Evolutionary conservation across 1,140 invertebrate genomes (phyloP).

Genomic region (Leptestheria dahalacensis): DNA sequence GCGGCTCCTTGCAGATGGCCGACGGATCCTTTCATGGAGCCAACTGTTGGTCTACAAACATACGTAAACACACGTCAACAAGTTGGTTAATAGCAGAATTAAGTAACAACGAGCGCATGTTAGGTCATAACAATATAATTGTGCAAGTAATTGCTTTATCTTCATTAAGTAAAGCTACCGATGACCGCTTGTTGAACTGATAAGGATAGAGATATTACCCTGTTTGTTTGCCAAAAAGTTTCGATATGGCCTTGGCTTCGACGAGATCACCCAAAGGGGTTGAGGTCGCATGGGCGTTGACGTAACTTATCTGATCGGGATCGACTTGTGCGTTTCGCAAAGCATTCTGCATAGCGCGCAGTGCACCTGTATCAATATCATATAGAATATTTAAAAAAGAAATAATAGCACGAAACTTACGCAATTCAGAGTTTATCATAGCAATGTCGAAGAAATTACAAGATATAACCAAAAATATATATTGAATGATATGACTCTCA

Average conservation of each 20-base stretch:
- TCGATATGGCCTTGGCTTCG: conserved; percentile 70
- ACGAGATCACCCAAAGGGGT: conserved; percentile 86
- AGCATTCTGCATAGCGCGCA: conserved; percentile 76
- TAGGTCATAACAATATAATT: too few species aligned
- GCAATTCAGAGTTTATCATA: too few species aligned
- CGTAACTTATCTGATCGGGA: conserved; percentile 51
- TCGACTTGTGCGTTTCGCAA: conserved; percentile 48
- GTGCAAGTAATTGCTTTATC: too few species aligned
- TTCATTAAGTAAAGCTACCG: conserved; percentile 13
- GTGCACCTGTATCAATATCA: conserved; percentile 79
- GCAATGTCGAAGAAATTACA: too few species aligned
- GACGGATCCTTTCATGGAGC: conserved; percentile 86
- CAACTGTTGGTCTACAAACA: conserved; percentile 36
- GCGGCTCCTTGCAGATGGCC: conserved; percentile 92
- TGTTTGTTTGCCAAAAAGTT: conserved; percentile 26
- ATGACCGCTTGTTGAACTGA: too few species aligned
- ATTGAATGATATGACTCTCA: too few species aligned
- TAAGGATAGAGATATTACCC: not conserved
- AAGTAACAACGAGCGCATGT: too few species aligned
- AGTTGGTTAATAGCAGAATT: too few species aligned
- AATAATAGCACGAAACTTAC: too few species aligned
- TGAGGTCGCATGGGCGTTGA: conserved; percentile 97
- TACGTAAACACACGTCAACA: too few species aligned
- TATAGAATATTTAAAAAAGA: not conserved
- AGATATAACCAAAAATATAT: not conserved